Evolutionary conservation across 2,113 vertebrate genomes (phyloP).

Genomic region (Elaphurus davidianus): DNA sequence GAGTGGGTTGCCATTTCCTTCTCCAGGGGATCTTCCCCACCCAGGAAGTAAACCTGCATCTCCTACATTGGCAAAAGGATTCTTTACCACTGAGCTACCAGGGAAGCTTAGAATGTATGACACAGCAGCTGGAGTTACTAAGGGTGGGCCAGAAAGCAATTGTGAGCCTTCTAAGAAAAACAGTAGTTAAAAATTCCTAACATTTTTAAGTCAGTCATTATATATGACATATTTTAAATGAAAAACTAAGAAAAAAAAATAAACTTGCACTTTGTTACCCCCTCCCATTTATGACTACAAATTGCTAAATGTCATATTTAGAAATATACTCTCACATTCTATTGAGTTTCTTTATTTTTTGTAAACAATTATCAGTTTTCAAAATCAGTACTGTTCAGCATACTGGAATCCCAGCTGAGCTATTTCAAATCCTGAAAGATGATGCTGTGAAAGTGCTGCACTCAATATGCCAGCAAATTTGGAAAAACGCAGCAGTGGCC

Average conservation of each 20-base stretch:
- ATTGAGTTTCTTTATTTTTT: background rate
- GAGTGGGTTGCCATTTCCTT: background rate
- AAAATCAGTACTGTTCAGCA: background rate
- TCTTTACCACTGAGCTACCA: background rate
- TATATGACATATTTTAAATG: background rate
- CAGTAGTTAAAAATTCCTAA: background rate
- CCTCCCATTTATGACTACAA: background rate
- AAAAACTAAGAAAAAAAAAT: background rate
- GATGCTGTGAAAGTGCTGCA: background rate
- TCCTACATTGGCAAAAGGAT: background rate
- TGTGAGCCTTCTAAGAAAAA: background rate
- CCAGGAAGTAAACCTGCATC: background rate
- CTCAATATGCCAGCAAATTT: background rate
- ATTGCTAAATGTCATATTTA: background rate
- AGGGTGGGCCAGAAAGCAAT: background rate
- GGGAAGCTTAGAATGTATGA: background rate
- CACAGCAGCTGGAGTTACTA: background rate
- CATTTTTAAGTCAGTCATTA: background rate
- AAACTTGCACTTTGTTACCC: background rate
- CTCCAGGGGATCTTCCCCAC: background rate
- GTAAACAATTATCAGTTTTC: background rate
- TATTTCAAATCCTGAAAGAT: background rate
- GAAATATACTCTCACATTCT: background rate
- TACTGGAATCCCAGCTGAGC: background rate
- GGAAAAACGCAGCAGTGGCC: background rate